Evolutionary conservation across 2,797 vertebrate species (phyloP).

Genomic region (Okamejei kenojei): DNA sequence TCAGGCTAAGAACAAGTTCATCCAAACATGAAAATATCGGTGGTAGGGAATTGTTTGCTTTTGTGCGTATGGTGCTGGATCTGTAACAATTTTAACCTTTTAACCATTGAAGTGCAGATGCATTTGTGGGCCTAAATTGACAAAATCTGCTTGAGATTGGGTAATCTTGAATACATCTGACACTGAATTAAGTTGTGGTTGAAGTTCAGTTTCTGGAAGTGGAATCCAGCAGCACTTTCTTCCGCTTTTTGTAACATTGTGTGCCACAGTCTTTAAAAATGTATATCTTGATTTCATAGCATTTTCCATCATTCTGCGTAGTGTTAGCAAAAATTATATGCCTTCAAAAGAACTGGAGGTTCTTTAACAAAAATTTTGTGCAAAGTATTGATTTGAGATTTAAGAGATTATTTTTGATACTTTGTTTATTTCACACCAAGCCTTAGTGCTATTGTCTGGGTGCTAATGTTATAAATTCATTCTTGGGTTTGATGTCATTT

Average conservation of each 20-base stretch:
- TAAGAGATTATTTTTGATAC: background rate
- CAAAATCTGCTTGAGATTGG: background rate
- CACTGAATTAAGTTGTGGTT: background rate
- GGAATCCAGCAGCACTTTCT: background rate
- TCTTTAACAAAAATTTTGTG: background rate
- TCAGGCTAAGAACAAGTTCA: no score
- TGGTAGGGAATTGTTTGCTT: no score
- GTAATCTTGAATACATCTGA: background rate
- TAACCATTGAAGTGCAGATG: background rate
- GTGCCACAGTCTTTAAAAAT: background rate
- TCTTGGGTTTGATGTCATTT: background rate
- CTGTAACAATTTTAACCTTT: background rate
- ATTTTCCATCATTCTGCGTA: background rate
- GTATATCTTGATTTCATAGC: background rate
- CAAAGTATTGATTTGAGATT: background rate
- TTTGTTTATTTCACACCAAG: background rate
- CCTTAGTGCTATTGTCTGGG: background rate
- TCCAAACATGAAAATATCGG: no score
- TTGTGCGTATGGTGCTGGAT: background rate
- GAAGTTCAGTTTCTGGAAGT: background rate
- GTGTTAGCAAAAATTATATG: background rate
- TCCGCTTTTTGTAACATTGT: background rate
- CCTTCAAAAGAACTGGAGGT: background rate
- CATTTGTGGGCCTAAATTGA: background rate
- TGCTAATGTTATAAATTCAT: background rate